Conservation (phyloP, 1,140 invertebrate genomes). For the Drosophila takahashii region DNA sequence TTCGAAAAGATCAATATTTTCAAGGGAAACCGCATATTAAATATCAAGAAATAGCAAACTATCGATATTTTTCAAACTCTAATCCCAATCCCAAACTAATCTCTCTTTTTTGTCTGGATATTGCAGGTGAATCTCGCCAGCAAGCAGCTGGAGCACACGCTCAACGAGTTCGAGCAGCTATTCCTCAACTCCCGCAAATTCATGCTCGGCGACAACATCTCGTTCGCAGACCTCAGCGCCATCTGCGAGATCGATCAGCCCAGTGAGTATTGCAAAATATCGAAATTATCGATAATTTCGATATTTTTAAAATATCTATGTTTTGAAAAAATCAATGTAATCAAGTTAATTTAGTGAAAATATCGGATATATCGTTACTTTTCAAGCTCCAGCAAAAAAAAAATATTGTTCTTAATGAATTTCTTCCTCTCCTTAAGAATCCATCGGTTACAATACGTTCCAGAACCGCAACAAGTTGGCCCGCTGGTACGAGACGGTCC, state of each 20-base stretch:
- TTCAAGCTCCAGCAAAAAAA: too few relatives aligned
- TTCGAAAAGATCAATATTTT: too few relatives aligned
- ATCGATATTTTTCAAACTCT: neutral
- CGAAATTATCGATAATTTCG: too few relatives aligned
- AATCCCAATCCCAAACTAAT: neutral
- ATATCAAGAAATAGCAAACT: too few relatives aligned
- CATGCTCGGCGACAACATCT: conserved; percentile 89
- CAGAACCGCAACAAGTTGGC: conserved; percentile 86
- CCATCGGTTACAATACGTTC: conserved; percentile 87
- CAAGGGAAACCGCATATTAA: too few relatives aligned
- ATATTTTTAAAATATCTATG: too few relatives aligned
- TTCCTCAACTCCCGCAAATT: conserved; percentile 88
- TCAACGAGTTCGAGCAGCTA: conserved; percentile 87
- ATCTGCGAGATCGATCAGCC: conserved; percentile 94
- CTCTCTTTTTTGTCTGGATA: too few relatives aligned
- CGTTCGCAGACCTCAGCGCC: conserved; percentile 92
- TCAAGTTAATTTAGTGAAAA: too few relatives aligned
- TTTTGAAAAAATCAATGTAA: too few relatives aligned
- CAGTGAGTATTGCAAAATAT: conserved; percentile 81
- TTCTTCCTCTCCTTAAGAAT: conserved; percentile 79
- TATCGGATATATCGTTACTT: too few relatives aligned
- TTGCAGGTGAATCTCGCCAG: conserved; percentile 78
- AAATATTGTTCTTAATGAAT: too few relatives aligned
- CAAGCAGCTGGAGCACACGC: conserved; percentile 86
- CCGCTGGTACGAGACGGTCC: conserved; percentile 88